phyloP scores from a whole-genome alignment of 2,113 vertebrate genomes.

The Anthoscopus minutus region DNA sequence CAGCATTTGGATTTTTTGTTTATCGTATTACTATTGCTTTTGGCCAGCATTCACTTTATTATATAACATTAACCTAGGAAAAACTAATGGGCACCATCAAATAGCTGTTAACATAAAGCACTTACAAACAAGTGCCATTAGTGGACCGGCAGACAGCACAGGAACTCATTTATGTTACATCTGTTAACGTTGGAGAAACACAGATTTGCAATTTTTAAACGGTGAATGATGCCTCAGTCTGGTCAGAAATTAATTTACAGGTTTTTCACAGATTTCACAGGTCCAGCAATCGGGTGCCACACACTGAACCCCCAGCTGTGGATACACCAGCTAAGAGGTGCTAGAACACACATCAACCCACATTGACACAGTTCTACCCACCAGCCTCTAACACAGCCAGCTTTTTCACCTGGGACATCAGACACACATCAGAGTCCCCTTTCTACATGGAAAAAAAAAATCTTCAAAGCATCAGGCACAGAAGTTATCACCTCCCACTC shows the following conservation, averaged over 20 bases:
- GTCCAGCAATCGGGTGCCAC: background rate
- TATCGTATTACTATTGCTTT: constrained; percentile 51
- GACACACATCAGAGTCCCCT: background rate
- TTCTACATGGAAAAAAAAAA: background rate
- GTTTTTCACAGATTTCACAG: background rate
- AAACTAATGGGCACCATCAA: constrained; percentile 63
- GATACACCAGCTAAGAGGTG: background rate
- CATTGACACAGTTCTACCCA: background rate
- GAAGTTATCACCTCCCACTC: background rate
- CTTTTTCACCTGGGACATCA: background rate
- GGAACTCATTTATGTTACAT: constrained; percentile 45
- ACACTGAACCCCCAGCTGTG: background rate
- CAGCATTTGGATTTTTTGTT: constrained; percentile 56
- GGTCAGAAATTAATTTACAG: background rate
- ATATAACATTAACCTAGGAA: constrained; percentile 57
- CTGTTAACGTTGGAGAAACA: constrained; percentile 20
- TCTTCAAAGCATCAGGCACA: background rate
- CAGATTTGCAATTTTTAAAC: constrained; percentile 12
- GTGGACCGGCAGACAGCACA: constrained; percentile 27
- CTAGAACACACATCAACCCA: background rate
- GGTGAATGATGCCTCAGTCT: background rate
- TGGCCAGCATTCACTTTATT: constrained; percentile 33
- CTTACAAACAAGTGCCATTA: constrained; percentile 67
- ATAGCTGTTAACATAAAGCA: constrained; percentile 63
- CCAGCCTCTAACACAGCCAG: background rate